A percentile compares a stretch with the other conserved stretches of the same genome.
Conservation (phyloP, 2,888 invertebrate genomes). For the Fragum sueziense region DNA sequence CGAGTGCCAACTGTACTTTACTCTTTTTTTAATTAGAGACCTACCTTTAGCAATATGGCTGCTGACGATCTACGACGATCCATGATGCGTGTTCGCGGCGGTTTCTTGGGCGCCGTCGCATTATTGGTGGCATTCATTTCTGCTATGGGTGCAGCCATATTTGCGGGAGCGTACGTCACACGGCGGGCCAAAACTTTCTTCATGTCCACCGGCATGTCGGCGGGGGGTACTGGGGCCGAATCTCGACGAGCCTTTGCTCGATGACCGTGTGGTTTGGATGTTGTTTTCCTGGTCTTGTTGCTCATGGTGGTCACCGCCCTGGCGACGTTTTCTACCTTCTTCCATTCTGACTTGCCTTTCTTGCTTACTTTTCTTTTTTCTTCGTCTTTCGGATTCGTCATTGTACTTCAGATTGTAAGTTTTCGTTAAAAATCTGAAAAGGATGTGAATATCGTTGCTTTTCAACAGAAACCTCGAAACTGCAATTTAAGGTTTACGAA, state of each 20-base stretch:
- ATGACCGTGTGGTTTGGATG: background rate
- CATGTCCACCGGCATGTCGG: background rate
- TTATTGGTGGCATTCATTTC: background rate
- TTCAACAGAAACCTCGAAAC: too few relatives aligned
- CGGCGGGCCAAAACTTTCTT: background rate
- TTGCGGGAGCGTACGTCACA: background rate
- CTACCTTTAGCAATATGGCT: background rate
- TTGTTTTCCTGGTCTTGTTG: constrained; percentile 1
- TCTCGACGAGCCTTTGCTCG: background rate
- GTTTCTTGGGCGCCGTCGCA: background rate
- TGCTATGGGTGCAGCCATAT: background rate
- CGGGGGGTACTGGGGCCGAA: background rate
- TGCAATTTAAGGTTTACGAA: too few relatives aligned
- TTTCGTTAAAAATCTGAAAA: too few relatives aligned
- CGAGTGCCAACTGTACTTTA: too few relatives aligned
- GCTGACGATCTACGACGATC: background rate
- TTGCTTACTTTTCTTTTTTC: background rate
- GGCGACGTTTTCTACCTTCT: constrained; percentile 24
- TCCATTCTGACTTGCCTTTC: constrained; percentile 24
- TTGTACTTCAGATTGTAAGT: too few relatives aligned
- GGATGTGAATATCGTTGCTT: too few relatives aligned
- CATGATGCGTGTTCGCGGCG: background rate
- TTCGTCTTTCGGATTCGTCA: constrained; percentile 17
- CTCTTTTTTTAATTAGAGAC: background rate
- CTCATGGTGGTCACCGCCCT: constrained; percentile 4